A percentile compares a stretch with the other conserved stretches of the same genome.
Conservation (phyloP, 2,113 vertebrate species). For the Zapus hudsonius region DNA sequence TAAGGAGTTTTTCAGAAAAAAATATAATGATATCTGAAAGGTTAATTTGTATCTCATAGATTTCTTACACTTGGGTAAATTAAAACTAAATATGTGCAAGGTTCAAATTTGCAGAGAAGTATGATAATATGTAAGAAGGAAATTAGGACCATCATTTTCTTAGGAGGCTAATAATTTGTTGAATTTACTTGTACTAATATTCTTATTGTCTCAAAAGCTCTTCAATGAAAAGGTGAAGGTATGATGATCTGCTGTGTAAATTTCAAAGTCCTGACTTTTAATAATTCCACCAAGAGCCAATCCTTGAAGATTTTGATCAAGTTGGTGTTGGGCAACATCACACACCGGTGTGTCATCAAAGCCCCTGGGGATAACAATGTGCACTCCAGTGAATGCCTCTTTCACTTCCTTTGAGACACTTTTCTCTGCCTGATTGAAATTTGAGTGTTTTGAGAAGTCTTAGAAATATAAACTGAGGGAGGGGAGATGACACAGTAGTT, state of each 20-base stretch:
- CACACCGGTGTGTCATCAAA: neutral
- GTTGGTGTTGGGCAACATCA: neutral
- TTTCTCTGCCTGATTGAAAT: neutral
- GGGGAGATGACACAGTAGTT: no score
- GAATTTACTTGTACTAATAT: slow-evolving; percentile 19
- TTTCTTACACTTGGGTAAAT: slow-evolving; percentile 30
- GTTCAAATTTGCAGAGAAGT: slow-evolving; percentile 37
- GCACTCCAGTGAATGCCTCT: neutral
- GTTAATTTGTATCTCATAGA: slow-evolving; percentile 44
- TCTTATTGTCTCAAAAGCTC: slow-evolving; percentile 19
- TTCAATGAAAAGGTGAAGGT: neutral
- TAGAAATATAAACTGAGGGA: neutral
- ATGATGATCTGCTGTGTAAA: neutral
- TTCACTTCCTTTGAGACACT: neutral
- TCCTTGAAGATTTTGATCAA: neutral
- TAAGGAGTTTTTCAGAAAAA: neutral
- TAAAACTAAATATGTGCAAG: neutral
- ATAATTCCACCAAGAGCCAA: neutral
- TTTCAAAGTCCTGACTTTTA: neutral
- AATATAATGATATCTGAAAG: slow-evolving; percentile 1
- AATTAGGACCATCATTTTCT: neutral
- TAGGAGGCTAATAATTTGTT: neutral
- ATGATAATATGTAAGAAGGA: slow-evolving; percentile 18
- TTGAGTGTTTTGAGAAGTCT: neutral
- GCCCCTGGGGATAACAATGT: neutral